Evolutionary conservation across 2,888 invertebrate species (phyloP), one percentile per base, ranked within the genome.

Genomic region (Adineta ricciae): DNA sequence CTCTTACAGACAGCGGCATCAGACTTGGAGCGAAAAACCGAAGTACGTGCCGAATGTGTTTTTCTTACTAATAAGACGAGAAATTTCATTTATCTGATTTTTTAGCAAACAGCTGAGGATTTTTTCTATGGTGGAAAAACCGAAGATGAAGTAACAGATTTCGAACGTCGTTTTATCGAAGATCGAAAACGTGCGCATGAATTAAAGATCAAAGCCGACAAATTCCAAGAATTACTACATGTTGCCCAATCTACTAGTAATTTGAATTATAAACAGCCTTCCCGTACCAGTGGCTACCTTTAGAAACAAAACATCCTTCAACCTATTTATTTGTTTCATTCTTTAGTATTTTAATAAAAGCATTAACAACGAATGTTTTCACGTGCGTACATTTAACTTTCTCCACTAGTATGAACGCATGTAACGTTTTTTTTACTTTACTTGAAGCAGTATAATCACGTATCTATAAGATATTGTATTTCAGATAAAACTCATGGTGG

Each of bases 91-190:
- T 11, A 49, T 11, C 49, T 11, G 8, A 49, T 3, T 50, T 50
- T 50, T 41, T 78, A 78, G 78, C 41, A 78, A 78, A 78, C 78
- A 11, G 78, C 78, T 21, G 78, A 78, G 11, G 41, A 78, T 8
- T 78, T 78, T 78, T 78, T 78, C 9, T 41, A 78, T 41, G 78
- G 41, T 11, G 32, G 41, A 78, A 78, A 41, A 78, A 78, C 21
- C 4, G 78, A 78, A 78, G 78, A 78, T 0, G 78, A 78, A 78
- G 78, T 78, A 4, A 41, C 41, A 41, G 41, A 78, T 0, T 78
- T 78, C 3, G 78, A 78, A 78, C 78, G 41, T 41, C 38, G 41
- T n/a, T 78, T 78, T 78, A 78, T 41, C n/a, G 78, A 78, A 41
- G 41, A 41, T 41, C 78, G 78, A n/a, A 78, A 78, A 78, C 38